Conservation (phyloP, 2,797 vertebrate genomes). For the Selene dorsalis region DNA sequence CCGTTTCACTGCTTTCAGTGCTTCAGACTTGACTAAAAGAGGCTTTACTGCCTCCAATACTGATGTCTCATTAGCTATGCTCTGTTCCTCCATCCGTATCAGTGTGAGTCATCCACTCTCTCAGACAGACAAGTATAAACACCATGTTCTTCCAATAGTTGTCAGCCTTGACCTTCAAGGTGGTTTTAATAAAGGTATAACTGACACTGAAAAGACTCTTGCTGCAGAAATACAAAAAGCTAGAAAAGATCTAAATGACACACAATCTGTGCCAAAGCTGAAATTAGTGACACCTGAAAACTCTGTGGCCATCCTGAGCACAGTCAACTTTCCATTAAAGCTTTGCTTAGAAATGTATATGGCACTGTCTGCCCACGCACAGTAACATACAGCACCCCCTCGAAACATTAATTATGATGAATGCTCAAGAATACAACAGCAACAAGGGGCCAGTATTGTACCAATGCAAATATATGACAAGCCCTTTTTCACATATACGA, state of each 20-base stretch:
- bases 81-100: conserved; percentile 17
- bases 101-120: conserved; percentile 44
- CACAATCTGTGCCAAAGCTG: conserved; percentile 16
- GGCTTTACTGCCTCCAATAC: conserved; percentile 9
- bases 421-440: not conserved
- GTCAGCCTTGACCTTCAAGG: conserved; percentile 64
- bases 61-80: conserved; percentile 13
- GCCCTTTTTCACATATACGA: not conserved
- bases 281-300: conserved; percentile 24
- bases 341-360: not conserved
- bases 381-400: not conserved
- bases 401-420: not conserved
- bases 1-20: conserved; percentile 36
- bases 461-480: not conserved
- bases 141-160: conserved; percentile 37
- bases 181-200: conserved; percentile 59
- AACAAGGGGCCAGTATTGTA: not conserved
- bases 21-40: conserved; percentile 18
- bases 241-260: conserved; percentile 38
- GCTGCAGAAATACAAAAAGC: conserved; percentile 32
- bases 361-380: not conserved
- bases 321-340: not conserved
- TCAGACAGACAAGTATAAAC: conserved; percentile 35
- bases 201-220: conserved; percentile 51
- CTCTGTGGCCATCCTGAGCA: not conserved